These are phyloP conservation scores for Marronus borbonicus DNA, from an alignment of 2,888 invertebrate species.

Conservation along the genomic window DNA sequence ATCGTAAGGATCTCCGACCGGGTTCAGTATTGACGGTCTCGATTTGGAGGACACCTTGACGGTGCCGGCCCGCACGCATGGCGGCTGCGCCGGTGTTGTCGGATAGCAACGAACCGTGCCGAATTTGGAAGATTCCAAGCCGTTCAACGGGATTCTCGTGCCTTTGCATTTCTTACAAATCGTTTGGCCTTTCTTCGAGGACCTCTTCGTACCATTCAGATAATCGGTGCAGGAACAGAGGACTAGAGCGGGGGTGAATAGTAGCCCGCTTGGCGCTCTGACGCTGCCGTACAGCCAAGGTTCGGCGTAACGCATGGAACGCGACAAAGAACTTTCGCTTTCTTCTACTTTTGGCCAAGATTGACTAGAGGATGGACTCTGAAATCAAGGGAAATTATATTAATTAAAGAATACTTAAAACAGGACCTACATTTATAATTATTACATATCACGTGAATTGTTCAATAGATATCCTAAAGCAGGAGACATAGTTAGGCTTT, in stretches of 20 bases:
- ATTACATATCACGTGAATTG: too few species aligned
- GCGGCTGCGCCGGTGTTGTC: slow-evolving; percentile 57
- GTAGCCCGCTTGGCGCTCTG: slow-evolving; percentile 69
- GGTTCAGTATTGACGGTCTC: slow-evolving; percentile 78
- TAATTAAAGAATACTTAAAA: background rate
- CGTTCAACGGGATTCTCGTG: slow-evolving; percentile 81
- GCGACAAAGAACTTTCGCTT: slow-evolving; percentile 81
- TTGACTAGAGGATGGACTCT: slow-evolving; percentile 62
- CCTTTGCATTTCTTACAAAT: slow-evolving; percentile 90
- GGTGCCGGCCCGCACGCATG: slow-evolving; percentile 75
- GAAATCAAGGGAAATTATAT: slow-evolving; percentile 49
- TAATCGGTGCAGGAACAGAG: slow-evolving; percentile 89
- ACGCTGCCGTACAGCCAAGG: slow-evolving; percentile 90
- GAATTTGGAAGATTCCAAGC: slow-evolving; percentile 71
- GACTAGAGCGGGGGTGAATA: slow-evolving; percentile 77
- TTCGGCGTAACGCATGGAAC: slow-evolving; percentile 89
- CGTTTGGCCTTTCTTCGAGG: slow-evolving; percentile 80
- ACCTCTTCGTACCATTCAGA: slow-evolving; percentile 82
- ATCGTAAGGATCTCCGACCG: slow-evolving; percentile 85
- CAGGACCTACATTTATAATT: too few species aligned
- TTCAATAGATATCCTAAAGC: too few species aligned
- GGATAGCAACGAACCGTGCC: slow-evolving; percentile 76
- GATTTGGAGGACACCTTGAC: slow-evolving; percentile 75
- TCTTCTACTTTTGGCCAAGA: slow-evolving; percentile 71
- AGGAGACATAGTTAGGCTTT: too few species aligned